phyloP scores from a whole-genome alignment of 2,888 invertebrate species.

The Sarcophaga caerulescens region DNA sequence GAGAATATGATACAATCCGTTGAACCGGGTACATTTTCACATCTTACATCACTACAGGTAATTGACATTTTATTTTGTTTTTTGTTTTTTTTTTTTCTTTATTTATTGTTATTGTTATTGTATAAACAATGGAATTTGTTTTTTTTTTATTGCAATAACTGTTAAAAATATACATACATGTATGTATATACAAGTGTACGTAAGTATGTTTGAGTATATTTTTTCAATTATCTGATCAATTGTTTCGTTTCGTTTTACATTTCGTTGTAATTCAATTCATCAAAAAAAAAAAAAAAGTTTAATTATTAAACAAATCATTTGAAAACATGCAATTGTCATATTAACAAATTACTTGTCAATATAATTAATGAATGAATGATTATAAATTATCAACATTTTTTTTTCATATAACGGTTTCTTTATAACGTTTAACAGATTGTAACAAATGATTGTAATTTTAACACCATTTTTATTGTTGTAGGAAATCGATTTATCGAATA shows the following conservation, averaged over 20 bases:
- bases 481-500: slow-evolving; percentile 81
- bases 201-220: not conserved
- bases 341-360: slow-evolving; percentile 47
- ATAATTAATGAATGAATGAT: slow-evolving; percentile 21
- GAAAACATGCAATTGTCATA: slow-evolving; percentile 66
- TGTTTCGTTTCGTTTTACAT: slow-evolving; percentile 15
- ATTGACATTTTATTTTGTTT: slow-evolving; percentile 39
- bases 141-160: slow-evolving; percentile 29
- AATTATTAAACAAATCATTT: slow-evolving; percentile 62
- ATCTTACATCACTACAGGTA: slow-evolving; percentile 79
- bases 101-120: not conserved
- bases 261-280: not conserved
- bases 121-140: slow-evolving; percentile 16
- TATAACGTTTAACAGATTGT: not conserved
- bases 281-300: not conserved
- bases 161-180: not conserved
- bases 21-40: slow-evolving; percentile 79
- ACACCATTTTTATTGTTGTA: slow-evolving; percentile 55
- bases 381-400: slow-evolving; percentile 2
- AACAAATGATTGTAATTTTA: not conserved
- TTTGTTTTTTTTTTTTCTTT: no score
- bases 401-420: not conserved
- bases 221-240: slow-evolving; percentile 29
- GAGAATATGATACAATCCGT: slow-evolving; percentile 81
- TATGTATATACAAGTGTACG: no score